Evolutionary conservation across 2,797 vertebrate species (phyloP), one percentile per base, ranked within the genome.

Genomic region (Rousettus madagascariensis): DNA sequence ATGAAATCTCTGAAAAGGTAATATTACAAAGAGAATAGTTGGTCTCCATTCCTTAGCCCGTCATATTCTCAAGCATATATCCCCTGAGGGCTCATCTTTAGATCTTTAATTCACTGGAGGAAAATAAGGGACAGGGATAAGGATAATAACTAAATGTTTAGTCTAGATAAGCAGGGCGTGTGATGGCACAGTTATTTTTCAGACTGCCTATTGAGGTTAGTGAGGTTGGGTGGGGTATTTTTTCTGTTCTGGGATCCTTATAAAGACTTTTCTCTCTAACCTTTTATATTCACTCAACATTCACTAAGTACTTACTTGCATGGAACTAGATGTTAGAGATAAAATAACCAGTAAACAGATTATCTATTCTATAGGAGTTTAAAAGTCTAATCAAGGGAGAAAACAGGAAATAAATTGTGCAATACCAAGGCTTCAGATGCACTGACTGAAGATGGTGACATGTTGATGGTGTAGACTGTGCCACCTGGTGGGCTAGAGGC

Each of bases 401-500:
- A 96, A 75, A 79, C 11, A 30, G 72, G 15, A 72, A 15, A 71
- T 22, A 92, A 30, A 43, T 43, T 49, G 36, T 43, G 5, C 12
- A 57, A 49, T 80, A 22, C 10, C 26, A 78, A 41, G 38, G 17
- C 33, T 80, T 80, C 53, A 46, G 65, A 71, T 36, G 2, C 2
- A 13, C 1, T 17, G 33, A 66, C 38, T 28, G 30, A 77, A 51
- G 53, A 65, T 38, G 28, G 69, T 51, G 41, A 61, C 38, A 3
- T 4, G 5, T 13, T n/a, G 65, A 38, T 4, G 55, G 57, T 94
- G 38, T 63, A 30, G 43, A 95, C 82, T 92, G 65, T 93, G 90
- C 86, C 63, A 86, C 90, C 51, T 92, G 77, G 84, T 96, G 77
- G 90, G 84, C 87, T 94, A 11, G 33, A 66, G 57, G 51, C 26